These are phyloP conservation scores for Lamproptera curius DNA, from an alignment of 2,888 invertebrate genomes.

Conservation along the genomic window DNA sequence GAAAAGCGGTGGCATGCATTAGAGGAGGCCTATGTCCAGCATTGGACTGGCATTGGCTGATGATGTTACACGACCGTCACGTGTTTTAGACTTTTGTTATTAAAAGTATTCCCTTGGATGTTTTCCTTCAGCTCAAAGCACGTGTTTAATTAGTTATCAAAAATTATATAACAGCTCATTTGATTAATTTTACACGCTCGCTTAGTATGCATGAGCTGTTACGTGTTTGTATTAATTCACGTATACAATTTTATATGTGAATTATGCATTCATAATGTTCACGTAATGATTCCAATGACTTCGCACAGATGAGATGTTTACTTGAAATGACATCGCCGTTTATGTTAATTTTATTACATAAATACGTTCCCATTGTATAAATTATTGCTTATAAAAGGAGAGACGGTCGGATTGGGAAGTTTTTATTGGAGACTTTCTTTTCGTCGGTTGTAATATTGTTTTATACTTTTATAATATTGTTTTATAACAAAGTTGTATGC, in stretches of 20 bases:
- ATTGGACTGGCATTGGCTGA: no score
- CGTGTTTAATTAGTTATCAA: no score
- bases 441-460: no score
- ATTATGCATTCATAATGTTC: not conserved
- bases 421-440: no score
- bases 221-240: not conserved
- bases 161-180: not conserved
- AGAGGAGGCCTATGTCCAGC: no score
- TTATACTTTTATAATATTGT: no score
- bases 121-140: no score
- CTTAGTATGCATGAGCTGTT: slow-evolving; percentile 3
- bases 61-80: no score
- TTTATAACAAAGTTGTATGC: no score
- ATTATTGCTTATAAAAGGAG: not conserved
- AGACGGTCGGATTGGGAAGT: not conserved
- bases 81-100: no score
- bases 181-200: not conserved
- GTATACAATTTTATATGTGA: not conserved
- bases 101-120: no score
- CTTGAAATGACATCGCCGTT: not conserved
- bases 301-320: not conserved
- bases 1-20: no score
- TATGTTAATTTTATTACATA: not conserved
- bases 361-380: not conserved
- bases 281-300: not conserved